These are phyloP conservation scores for Leptodirus hochenwartii DNA, from an alignment of 2,888 invertebrate genomes.

Conservation along the genomic window DNA sequence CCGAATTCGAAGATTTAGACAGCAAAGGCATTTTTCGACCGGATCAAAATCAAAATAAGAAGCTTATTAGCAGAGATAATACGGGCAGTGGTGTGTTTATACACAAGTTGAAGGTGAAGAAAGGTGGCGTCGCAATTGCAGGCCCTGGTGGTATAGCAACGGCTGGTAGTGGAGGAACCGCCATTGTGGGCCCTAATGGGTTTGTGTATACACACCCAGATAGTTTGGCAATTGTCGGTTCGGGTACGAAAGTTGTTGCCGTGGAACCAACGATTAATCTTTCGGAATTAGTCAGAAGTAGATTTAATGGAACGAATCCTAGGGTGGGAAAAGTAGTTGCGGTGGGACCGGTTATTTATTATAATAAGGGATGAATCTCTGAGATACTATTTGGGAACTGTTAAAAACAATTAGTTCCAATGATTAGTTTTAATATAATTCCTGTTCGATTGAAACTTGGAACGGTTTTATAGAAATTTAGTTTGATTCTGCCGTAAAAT, in stretches of 20 bases:
- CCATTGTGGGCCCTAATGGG: constrained; percentile 63
- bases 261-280: constrained; percentile 42
- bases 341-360: constrained; percentile 55
- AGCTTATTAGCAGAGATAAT: constrained; percentile 13
- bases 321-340: constrained; percentile 49
- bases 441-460: no score
- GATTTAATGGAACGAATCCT: constrained; percentile 21
- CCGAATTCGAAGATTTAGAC: background rate
- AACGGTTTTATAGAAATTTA: no score
- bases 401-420: constrained; percentile 44
- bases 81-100: constrained; percentile 47
- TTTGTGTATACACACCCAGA: constrained; percentile 58
- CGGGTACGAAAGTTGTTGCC: constrained; percentile 50
- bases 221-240: constrained; percentile 57
- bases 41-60: background rate
- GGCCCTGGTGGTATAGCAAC: constrained; percentile 70
- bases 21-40: no score
- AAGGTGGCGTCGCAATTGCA: constrained; percentile 63
- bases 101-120: constrained; percentile 46
- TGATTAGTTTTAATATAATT: no score
- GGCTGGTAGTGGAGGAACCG: constrained; percentile 61
- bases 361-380: constrained; percentile 22
- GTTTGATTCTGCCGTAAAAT: no score
- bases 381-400: constrained; percentile 27
- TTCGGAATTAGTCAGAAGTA: constrained; percentile 29